Base-by-base conservation (phyloP, 2,888 invertebrate species). In the Uropetala carovei region DNA sequence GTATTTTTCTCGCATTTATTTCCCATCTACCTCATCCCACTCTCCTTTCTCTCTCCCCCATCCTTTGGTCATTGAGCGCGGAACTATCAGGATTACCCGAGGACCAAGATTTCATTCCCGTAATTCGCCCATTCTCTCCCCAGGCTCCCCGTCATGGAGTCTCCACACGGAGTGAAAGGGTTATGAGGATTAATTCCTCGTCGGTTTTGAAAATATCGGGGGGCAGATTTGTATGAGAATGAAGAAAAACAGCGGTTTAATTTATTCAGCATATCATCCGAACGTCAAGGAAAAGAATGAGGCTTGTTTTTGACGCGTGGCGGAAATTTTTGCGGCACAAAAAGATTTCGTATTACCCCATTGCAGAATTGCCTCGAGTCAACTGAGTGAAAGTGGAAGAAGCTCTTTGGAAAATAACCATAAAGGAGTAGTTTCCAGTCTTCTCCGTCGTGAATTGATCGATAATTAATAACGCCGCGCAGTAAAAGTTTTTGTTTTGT, bases 221-320 rank as follows among this genome's bases (percentile, higher is more conserved):
- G 75, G 22, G 27, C 22, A 13, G 75, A 75, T 13, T 27, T 27
- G 27, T 27, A 75, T 75, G 75, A 10, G 75, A 75, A 68, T n/a
- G 68, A n/a, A 22, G 68, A 68, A 43, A 68, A 75, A 75, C 75
- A 75, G 75, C 75, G 75, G 75, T 27, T 75, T 75, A 75, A 75
- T 75, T 75, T 75, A 75, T 75, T 75, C 75, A 75, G 75, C 22
- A 75, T 75, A 22, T 75, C 75, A 27, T 27, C 75, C 75, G 22
- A 75, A 75, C 27, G 75, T 75, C 75, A 75, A 75, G 75, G 75
- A 75, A 27, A 75, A 75, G 27, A 75, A 27, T 75, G 75, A 75
- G 75, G 27, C 27, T 75, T 75, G 75, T 75, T 75, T 43, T 75
- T 75, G 75, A 75, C 75, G 43, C 43, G 43, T 43, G 43, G 43